A percentile compares a stretch with the other conserved stretches of the same genome.
Conservation (phyloP, 2,113 vertebrate species). For the Oceanodroma tethys region DNA sequence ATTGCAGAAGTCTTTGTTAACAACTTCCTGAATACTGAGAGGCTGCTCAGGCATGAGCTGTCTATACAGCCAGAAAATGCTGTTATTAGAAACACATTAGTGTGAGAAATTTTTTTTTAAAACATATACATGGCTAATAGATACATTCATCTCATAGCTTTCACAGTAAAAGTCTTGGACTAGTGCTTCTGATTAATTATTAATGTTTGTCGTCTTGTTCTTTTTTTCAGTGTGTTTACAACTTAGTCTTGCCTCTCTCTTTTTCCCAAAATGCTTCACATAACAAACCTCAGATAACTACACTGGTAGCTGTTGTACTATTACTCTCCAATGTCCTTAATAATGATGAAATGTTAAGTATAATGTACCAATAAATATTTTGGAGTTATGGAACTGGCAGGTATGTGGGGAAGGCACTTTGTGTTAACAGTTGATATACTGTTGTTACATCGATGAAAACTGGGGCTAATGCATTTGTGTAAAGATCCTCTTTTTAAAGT, state of each 20-base stretch:
- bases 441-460: conserved; percentile 13
- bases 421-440: conserved; percentile 38
- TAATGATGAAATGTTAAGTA: conserved; percentile 43
- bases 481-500: neutral
- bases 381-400: conserved; percentile 23
- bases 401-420: conserved; percentile 36
- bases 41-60: neutral
- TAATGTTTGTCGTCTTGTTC: neutral
- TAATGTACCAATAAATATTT: conserved; percentile 61
- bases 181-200: conserved; percentile 49
- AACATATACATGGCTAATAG: neutral
- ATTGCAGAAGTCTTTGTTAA: conserved; percentile 39
- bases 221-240: conserved; percentile 44
- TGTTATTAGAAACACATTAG: conserved; percentile 35
- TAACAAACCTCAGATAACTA: conserved; percentile 33
- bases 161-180: conserved; percentile 31
- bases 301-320: neutral
- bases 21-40: conserved; percentile 23
- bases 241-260: neutral
- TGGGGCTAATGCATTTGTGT: conserved; percentile 33
- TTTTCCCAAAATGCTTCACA: neutral
- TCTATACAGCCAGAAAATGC: neutral
- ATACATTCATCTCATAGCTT: conserved; percentile 10
- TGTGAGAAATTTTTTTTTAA: neutral
- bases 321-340: neutral